phyloP scores from a whole-genome alignment of 1,140 invertebrate species.

The Aplysia californica region DNA sequence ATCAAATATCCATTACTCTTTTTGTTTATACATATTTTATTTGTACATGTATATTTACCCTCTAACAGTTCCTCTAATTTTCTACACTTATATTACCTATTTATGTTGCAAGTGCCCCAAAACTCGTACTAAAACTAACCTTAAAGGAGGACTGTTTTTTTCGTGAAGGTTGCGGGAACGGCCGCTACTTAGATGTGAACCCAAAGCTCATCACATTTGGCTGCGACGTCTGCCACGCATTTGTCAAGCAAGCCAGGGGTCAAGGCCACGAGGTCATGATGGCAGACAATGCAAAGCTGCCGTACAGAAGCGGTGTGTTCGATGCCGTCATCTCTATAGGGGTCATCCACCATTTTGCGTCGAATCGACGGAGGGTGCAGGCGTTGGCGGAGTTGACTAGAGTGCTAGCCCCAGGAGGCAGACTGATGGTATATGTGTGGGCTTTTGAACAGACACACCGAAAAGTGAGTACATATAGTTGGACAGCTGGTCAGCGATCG shows the following conservation, averaged over 20 bases:
- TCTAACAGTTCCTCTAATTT: background rate
- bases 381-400: slow-evolving; percentile 89
- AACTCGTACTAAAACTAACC: background rate
- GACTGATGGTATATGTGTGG: slow-evolving; percentile 95
- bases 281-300: slow-evolving; percentile 86
- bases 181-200: slow-evolving; percentile 91
- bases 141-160: background rate
- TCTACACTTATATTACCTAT: too few species aligned
- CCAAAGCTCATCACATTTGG: slow-evolving; percentile 87
- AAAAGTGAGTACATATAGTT: slow-evolving; percentile 73
- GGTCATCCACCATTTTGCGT: slow-evolving; percentile 96
- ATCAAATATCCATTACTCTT: background rate
- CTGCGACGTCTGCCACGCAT: slow-evolving; percentile 84
- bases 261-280: slow-evolving; percentile 85
- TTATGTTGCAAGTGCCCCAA: too few species aligned
- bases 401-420: slow-evolving; percentile 88
- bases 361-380: slow-evolving; percentile 84
- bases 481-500: too few species aligned
- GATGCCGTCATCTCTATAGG: slow-evolving; percentile 95
- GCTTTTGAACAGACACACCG: slow-evolving; percentile 94
- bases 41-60: background rate
- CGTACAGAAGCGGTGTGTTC: slow-evolving; percentile 80
- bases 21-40: background rate
- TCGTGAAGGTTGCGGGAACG: slow-evolving; percentile 86
- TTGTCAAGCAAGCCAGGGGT: slow-evolving; percentile 81